These are phyloP conservation scores for Chlorodrepanis virens DNA, from an alignment of 2,113 vertebrate genomes.

Conservation along the genomic window DNA sequence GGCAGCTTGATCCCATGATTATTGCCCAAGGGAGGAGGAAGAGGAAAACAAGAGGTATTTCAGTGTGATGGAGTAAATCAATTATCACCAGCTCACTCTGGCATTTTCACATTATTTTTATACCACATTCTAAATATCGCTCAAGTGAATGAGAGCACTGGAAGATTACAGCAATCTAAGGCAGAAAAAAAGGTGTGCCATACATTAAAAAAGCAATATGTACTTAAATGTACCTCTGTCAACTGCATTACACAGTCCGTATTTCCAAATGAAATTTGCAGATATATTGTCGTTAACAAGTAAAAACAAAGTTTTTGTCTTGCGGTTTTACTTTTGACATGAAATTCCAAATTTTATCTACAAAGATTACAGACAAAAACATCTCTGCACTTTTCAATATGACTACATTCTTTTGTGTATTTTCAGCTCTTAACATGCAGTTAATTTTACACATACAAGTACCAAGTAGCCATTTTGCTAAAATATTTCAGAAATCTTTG, in stretches of 20 bases:
- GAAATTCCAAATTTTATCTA: background rate
- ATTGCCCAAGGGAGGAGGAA: slow-evolving; percentile 78
- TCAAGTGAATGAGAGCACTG: slow-evolving; percentile 1
- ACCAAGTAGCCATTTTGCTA: background rate
- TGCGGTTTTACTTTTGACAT: background rate
- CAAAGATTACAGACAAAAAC: background rate
- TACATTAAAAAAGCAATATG: background rate
- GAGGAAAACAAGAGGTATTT: slow-evolving; percentile 75
- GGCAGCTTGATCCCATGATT: slow-evolving; percentile 78
- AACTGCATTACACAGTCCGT: background rate
- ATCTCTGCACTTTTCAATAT: background rate
- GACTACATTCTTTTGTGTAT: background rate
- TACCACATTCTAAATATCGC: slow-evolving; percentile 45
- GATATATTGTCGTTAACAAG: background rate
- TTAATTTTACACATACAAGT: background rate
- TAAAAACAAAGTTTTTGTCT: background rate
- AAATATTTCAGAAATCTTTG: background rate
- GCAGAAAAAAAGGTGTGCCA: background rate
- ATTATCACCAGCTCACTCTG: slow-evolving; percentile 70
- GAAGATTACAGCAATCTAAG: background rate
- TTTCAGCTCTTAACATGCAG: background rate
- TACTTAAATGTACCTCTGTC: background rate
- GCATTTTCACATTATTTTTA: slow-evolving; percentile 67
- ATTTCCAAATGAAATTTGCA: background rate
- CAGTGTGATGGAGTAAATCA: slow-evolving; percentile 75